Percentiles rank a stretch among this genome's conserved stretches.
Conservation (phyloP, 1,140 invertebrate genomes). For the Drosophila setifemur region DNA sequence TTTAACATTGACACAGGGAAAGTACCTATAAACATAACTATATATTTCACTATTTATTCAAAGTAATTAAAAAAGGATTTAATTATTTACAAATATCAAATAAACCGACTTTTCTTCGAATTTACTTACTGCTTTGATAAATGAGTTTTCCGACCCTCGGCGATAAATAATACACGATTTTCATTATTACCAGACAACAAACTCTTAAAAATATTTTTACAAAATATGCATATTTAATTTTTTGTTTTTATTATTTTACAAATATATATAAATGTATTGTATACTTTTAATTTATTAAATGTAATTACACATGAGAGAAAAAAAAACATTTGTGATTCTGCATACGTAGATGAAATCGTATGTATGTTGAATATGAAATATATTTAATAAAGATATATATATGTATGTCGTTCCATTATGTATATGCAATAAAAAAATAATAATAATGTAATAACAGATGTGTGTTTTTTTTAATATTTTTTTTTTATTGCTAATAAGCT, state of each 20-base stretch:
- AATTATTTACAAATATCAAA: no score
- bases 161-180: slow-evolving; percentile 44
- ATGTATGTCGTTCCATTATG: slow-evolving; percentile 36
- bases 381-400: slow-evolving; percentile 13
- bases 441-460: slow-evolving; percentile 21
- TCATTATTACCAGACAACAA: slow-evolving; percentile 12
- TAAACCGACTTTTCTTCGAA: no score
- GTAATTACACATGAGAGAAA: slow-evolving; percentile 34
- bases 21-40: no score
- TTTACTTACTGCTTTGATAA: no score
- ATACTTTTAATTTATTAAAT: slow-evolving; percentile 56
- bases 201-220: slow-evolving; percentile 35
- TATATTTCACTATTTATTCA: no score
- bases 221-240: slow-evolving; percentile 40
- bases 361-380: slow-evolving; percentile 39
- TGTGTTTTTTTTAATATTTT: slow-evolving; percentile 15
- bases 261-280: slow-evolving; percentile 16
- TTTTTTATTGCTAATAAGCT: slow-evolving; percentile 13
- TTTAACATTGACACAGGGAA: no score
- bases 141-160: not conserved
- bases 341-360: slow-evolving; percentile 1
- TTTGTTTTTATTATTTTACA: slow-evolving; percentile 51
- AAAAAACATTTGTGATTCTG: slow-evolving; percentile 54
- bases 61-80: no score
- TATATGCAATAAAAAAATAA: slow-evolving; percentile 45